Percentiles rank a stretch among this genome's conserved stretches.
These are phyloP conservation scores for Trichomalopsis sarcophagae DNA, from an alignment of 1,140 invertebrate species.

Conservation along the genomic window DNA sequence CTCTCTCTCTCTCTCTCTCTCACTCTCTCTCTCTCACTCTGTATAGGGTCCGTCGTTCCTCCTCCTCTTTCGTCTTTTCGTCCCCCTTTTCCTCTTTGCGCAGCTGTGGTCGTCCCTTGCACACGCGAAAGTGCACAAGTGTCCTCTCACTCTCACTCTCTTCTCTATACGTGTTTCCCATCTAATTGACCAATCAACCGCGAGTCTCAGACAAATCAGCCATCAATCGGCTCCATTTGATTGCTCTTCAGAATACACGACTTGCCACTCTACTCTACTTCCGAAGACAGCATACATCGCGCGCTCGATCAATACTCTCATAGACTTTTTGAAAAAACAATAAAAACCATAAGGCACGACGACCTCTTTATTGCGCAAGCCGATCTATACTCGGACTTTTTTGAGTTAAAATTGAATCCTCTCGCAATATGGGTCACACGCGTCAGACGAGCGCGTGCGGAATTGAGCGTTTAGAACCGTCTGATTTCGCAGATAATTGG, in stretches of 20 bases:
- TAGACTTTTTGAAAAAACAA: not conserved
- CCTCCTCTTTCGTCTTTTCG: conserved; percentile 33
- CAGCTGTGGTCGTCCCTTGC: conserved; percentile 49
- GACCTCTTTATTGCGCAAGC: conserved; percentile 18
- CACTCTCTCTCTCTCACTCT: conserved; percentile 43
- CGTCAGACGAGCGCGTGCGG: not conserved
- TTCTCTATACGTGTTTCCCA: conserved; percentile 71
- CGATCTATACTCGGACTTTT: not conserved
- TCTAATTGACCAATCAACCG: conserved; percentile 74
- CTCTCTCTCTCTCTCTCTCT: conserved; percentile 50
- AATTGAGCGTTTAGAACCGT: conserved; percentile 21
- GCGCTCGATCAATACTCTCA: not conserved
- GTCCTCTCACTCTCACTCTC: conserved; percentile 38
- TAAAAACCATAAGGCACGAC: not conserved
- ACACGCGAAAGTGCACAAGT: conserved; percentile 58
- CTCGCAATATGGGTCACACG: conserved; percentile 14
- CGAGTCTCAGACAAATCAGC: conserved; percentile 71
- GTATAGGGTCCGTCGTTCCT: conserved; percentile 64
- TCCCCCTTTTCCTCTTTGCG: conserved; percentile 57
- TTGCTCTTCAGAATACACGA: conserved; percentile 58
- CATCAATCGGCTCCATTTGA: conserved; percentile 68
- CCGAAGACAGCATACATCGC: not conserved
- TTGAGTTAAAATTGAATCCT: conserved; percentile 20
- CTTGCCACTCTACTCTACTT: not conserved
- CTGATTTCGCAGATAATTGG: conserved; percentile 46